phyloP scores from a whole-genome alignment of 2,888 invertebrate genomes.

The Bellardia pandia region DNA sequence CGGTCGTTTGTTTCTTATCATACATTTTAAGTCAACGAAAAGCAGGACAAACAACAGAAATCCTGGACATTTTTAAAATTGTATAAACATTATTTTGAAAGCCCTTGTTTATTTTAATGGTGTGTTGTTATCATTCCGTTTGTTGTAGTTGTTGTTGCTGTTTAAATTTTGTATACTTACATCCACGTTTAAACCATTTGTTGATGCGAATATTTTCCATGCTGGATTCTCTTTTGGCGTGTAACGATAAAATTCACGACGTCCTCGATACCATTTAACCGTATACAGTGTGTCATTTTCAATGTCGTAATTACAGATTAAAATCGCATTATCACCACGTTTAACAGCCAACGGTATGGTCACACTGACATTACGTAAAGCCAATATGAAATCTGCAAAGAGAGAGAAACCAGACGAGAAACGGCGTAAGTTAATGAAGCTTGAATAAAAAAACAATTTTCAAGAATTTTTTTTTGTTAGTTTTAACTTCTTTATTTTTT shows the following conservation, averaged over 20 bases:
- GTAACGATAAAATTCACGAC: conserved; percentile 92
- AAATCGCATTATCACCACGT: conserved; percentile 87
- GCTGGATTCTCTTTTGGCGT: conserved; percentile 90
- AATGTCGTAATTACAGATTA: conserved; percentile 91
- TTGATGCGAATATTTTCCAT: conserved; percentile 89
- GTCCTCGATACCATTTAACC: conserved; percentile 95
- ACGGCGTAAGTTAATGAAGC: conserved; percentile 3
- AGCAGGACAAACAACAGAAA: conserved; percentile 10
- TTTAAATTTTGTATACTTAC: conserved; percentile 85
- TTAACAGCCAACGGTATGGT: conserved; percentile 88
- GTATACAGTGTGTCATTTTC: conserved; percentile 92
- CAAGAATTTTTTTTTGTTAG: neutral
- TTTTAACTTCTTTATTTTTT: conserved; percentile 13
- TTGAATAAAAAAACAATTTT: neutral
- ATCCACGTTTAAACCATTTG: conserved; percentile 85
- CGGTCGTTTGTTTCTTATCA: neutral
- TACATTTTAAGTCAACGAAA: conserved; percentile 35
- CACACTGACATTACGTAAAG: conserved; percentile 88
- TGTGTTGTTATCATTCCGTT: conserved; percentile 15
- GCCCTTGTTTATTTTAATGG: conserved; percentile 45
- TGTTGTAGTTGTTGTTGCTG: conserved; percentile 15
- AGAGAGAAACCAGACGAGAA: conserved; percentile 42
- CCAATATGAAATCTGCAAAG: conserved; percentile 79
- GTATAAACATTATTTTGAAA: conserved; percentile 40
- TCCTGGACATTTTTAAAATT: conserved; percentile 46